phyloP scores from a whole-genome alignment of 2,113 vertebrate species.

The Alligator sinensis region DNA sequence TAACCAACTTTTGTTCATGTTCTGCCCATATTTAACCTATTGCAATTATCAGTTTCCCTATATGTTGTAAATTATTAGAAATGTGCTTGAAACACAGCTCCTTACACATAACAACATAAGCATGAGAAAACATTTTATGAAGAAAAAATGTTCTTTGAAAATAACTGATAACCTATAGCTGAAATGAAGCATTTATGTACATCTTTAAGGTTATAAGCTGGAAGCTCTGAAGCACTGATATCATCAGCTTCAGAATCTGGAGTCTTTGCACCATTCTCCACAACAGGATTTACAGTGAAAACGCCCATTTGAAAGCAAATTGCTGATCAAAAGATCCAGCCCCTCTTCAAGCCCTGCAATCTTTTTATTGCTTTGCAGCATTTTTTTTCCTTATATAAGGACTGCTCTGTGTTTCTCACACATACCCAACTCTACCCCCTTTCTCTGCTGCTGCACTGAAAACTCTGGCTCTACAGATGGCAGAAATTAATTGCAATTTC shows the following conservation, averaged over 20 bases:
- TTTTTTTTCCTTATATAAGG: background rate
- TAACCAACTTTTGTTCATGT: slow-evolving; percentile 54
- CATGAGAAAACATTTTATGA: slow-evolving; percentile 66
- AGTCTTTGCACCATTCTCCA: slow-evolving; percentile 62
- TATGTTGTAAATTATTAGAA: slow-evolving; percentile 67
- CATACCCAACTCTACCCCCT: accelerated
- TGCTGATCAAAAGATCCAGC: background rate
- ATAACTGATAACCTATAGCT: slow-evolving; percentile 59
- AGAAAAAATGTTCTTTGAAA: slow-evolving; percentile 67
- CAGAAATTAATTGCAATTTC: background rate
- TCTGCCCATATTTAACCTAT: slow-evolving; percentile 64
- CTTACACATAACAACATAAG: slow-evolving; percentile 58
- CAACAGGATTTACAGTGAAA: slow-evolving; percentile 46
- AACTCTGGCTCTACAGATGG: background rate
- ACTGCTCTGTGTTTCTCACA: background rate
- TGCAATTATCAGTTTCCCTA: slow-evolving; percentile 66
- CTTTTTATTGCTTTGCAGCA: background rate
- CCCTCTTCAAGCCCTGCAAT: slow-evolving; percentile 16
- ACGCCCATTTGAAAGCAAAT: slow-evolving; percentile 44
- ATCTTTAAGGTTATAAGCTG: slow-evolving; percentile 70
- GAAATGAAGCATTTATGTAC: slow-evolving; percentile 62
- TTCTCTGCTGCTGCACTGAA: background rate
- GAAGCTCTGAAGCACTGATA: slow-evolving; percentile 74
- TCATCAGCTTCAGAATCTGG: slow-evolving; percentile 68
- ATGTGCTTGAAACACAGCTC: slow-evolving; percentile 61